Evolutionary conservation across 1,140 invertebrate genomes (phyloP).

Genomic region (Apis florea): DNA sequence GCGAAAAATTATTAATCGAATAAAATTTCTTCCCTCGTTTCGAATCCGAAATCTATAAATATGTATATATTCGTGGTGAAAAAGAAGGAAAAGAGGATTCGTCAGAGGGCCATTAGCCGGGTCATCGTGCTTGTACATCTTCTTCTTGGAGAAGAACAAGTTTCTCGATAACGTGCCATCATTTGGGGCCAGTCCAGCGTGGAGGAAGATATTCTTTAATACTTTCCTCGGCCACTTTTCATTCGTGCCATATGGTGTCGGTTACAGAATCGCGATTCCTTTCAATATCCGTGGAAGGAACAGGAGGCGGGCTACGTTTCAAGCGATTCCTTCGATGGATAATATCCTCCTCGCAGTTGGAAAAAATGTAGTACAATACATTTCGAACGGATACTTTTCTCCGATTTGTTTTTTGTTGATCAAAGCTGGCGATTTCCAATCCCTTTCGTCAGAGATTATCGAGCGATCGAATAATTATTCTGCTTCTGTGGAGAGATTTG

Average conservation of each 20-base stretch:
- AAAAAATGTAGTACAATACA: too few relatives aligned
- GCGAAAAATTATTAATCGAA: too few relatives aligned
- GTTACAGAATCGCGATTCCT: constrained; percentile 47
- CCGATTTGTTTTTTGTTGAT: too few relatives aligned
- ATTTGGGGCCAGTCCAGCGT: neutral
- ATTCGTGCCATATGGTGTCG: constrained; percentile 55
- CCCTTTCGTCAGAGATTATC: too few relatives aligned
- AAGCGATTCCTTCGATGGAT: constrained; percentile 37
- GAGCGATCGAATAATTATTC: too few relatives aligned
- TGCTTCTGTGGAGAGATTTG: too few relatives aligned
- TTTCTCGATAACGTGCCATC: neutral
- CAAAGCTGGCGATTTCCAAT: too few relatives aligned
- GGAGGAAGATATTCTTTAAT: constrained; percentile 50
- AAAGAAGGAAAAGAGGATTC: too few relatives aligned
- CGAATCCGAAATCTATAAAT: too few relatives aligned
- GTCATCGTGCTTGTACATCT: neutral
- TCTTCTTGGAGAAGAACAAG: neutral
- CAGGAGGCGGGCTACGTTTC: constrained; percentile 25
- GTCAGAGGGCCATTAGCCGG: neutral
- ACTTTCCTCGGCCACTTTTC: constrained; percentile 49
- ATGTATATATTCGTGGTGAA: too few relatives aligned
- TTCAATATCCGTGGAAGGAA: constrained; percentile 49
- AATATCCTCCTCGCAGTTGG: constrained; percentile 4
- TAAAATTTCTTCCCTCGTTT: too few relatives aligned
- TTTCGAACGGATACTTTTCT: too few relatives aligned